A percentile compares a stretch with the other conserved stretches of the same genome.
These are phyloP conservation scores for Pristionchus japonicus DNA, from an alignment of 2,888 invertebrate species.

Conservation along the genomic window DNA sequence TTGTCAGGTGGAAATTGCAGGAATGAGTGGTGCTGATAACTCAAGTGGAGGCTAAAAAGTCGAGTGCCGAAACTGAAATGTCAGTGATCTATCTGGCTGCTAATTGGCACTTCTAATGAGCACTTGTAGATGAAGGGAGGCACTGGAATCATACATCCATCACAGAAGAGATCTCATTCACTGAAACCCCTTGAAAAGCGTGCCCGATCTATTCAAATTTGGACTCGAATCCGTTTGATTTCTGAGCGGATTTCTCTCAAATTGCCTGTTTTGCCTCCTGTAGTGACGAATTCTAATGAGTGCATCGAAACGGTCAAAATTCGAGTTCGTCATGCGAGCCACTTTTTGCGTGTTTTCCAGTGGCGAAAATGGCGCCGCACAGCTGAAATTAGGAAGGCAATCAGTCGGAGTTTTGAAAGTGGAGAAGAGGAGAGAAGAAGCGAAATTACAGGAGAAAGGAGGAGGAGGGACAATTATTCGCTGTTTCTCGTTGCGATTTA, in stretches of 20 bases:
- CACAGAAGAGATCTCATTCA: not conserved
- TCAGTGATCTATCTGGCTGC: not conserved
- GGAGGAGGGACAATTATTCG: not conserved
- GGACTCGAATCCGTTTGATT: not conserved
- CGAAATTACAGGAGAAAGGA: not conserved
- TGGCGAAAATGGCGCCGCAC: not conserved
- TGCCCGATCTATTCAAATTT: not conserved
- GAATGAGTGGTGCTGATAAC: not conserved
- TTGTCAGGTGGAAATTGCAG: not conserved
- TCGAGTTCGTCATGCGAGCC: not conserved
- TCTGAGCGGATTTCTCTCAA: not conserved
- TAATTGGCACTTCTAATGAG: not conserved
- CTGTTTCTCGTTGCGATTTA: not conserved
- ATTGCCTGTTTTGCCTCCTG: not conserved
- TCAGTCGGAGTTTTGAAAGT: conserved; percentile 1
- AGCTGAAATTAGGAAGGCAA: not conserved
- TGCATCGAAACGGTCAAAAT: not conserved
- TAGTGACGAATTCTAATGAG: not conserved
- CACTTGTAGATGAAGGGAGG: too few relatives aligned
- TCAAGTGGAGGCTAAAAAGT: not conserved
- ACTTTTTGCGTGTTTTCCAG: not conserved
- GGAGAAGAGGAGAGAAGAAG: not conserved
- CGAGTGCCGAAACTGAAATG: not conserved
- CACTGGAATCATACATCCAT: not conserved
- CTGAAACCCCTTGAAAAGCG: not conserved